Evolutionary conservation across 1,140 invertebrate species (phyloP).

Genomic region (Drosophila kurseongensis): DNA sequence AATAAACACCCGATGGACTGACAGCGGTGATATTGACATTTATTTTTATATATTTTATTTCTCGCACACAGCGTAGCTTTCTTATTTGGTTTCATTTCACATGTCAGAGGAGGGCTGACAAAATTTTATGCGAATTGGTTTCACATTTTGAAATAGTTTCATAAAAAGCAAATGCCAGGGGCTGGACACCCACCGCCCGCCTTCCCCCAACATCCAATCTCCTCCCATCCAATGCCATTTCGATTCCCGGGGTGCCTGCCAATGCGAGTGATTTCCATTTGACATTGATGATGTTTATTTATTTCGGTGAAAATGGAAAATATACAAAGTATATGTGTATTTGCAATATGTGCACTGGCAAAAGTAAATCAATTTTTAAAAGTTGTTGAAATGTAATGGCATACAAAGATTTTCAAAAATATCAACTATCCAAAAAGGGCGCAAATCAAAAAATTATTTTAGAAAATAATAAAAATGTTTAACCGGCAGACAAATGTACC

Average conservation of each 20-base stretch:
- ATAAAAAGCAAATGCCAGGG: conserved; percentile 74
- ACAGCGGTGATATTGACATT: conserved; percentile 64
- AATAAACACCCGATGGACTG: conserved; percentile 64
- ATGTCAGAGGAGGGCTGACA: conserved; percentile 69
- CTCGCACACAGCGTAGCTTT: conserved; percentile 35
- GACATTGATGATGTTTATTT: conserved; percentile 83
- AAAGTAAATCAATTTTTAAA: background rate
- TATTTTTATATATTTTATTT: conserved; percentile 68
- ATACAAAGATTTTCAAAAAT: no score
- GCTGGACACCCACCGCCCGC: background rate
- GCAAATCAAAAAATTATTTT: no score
- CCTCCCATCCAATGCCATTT: conserved; percentile 31
- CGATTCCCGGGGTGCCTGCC: conserved; percentile 46
- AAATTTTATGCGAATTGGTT: conserved; percentile 82
- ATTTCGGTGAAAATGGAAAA: conserved; percentile 82
- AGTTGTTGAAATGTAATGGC: no score
- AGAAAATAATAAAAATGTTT: no score
- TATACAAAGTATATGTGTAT: conserved; percentile 61
- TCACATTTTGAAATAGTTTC: conserved; percentile 82
- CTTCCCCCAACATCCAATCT: conserved; percentile 5
- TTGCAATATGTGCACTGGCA: conserved; percentile 19
- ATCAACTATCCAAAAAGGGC: no score
- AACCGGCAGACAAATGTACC: no score
- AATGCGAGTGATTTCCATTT: conserved; percentile 76
- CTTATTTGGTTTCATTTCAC: conserved; percentile 73